Evolutionary conservation across 2,113 vertebrate species (phyloP).

Genomic region (Aptenodytes forsteri): DNA sequence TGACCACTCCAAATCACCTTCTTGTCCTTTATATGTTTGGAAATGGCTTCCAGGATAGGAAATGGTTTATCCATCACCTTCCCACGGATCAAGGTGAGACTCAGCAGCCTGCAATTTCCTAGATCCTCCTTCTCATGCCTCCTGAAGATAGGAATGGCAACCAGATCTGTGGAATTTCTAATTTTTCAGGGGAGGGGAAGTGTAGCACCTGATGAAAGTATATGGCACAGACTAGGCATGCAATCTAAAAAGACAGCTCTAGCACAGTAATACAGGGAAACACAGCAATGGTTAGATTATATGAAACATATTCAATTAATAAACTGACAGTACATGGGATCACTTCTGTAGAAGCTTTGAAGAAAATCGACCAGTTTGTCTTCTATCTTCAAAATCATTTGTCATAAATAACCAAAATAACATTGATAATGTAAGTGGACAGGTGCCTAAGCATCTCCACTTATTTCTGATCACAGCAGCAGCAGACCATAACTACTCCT

Average conservation of each 20-base stretch:
- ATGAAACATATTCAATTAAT: neutral
- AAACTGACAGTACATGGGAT: neutral
- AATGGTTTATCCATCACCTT: neutral
- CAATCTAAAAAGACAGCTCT: neutral
- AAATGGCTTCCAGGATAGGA: neutral
- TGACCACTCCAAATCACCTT: neutral
- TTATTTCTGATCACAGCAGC: neutral
- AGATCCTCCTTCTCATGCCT: neutral
- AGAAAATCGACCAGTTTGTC: neutral
- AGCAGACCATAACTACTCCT: neutral
- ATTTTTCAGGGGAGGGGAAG: neutral
- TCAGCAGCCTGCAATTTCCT: neutral
- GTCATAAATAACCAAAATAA: neutral
- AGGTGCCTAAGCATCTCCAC: neutral
- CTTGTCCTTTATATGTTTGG: neutral
- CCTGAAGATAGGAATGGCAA: neutral
- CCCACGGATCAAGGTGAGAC: neutral
- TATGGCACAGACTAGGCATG: neutral
- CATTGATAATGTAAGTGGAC: neutral
- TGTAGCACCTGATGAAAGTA: neutral
- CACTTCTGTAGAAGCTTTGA: neutral
- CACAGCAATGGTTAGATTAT: neutral
- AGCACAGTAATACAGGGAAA: neutral
- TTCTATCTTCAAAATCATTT: neutral
- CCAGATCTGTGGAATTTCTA: neutral